phyloP scores from a whole-genome alignment of 2,797 vertebrate genomes.

The Argya squamiceps region DNA sequence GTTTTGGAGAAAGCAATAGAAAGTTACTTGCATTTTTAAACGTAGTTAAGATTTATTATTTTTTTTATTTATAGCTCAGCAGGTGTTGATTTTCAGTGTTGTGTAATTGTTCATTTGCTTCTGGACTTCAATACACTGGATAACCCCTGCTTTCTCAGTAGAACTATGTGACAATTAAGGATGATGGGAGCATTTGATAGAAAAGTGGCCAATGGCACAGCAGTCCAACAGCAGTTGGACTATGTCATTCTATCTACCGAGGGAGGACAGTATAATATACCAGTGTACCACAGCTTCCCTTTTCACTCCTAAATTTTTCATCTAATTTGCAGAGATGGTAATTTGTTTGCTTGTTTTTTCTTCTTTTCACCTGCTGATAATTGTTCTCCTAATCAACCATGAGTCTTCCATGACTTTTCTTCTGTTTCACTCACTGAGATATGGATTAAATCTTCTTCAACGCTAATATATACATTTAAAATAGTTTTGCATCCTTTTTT shows the following conservation, averaged over 20 bases:
- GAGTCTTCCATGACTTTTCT: not conserved
- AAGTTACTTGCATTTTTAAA: not conserved
- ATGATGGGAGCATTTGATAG: not conserved
- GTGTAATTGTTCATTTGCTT: not conserved
- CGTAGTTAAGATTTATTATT: not conserved
- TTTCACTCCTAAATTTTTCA: not conserved
- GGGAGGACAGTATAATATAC: not conserved
- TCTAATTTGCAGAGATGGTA: not conserved
- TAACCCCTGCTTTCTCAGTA: not conserved
- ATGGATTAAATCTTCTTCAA: not conserved
- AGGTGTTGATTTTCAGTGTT: not conserved
- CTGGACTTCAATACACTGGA: not conserved
- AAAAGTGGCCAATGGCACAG: not conserved
- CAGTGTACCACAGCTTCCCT: not conserved
- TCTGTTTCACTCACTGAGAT: not conserved
- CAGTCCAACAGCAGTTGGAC: not conserved
- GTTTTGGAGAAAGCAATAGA: not conserved
- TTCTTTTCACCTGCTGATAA: not conserved
- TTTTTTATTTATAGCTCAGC: not conserved
- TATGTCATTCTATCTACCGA: not conserved
- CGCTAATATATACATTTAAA: not conserved
- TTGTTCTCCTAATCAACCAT: not conserved
- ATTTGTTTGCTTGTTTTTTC: not conserved
- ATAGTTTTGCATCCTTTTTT: not conserved
- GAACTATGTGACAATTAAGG: not conserved